Conservation (phyloP, 2,113 vertebrate species). For the Epinephelus fuscoguttatus region DNA sequence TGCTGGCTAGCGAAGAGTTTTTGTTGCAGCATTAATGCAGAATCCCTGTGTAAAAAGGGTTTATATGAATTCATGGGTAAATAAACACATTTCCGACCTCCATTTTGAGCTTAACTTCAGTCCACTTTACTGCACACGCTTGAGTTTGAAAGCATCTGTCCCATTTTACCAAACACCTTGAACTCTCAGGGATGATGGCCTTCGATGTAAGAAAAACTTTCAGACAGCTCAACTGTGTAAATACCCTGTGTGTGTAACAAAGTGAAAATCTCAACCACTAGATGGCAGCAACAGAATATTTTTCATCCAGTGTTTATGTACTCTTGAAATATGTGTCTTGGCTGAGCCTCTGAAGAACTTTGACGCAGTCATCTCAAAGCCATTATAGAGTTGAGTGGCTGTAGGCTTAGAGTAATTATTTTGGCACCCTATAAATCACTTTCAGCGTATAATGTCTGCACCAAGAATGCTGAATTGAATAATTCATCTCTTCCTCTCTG, state of each 20-base stretch:
- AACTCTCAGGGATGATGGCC: not conserved
- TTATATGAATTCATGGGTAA: not conserved
- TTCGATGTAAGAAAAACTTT: not conserved
- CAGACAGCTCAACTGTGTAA: not conserved
- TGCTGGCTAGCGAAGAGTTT: too few relatives aligned
- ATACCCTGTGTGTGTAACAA: not conserved
- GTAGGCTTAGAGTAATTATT: not conserved
- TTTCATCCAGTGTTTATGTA: not conserved
- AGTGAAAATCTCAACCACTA: conserved; percentile 26
- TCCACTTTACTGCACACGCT: not conserved
- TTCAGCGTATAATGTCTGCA: not conserved
- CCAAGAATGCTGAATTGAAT: not conserved
- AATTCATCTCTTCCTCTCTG: not conserved
- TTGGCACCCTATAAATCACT: not conserved
- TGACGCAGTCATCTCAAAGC: not conserved
- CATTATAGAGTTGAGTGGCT: not conserved
- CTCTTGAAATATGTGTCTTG: not conserved
- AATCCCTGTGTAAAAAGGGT: too few relatives aligned
- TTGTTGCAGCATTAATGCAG: not conserved
- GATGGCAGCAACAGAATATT: conserved; percentile 36
- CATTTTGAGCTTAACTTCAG: not conserved
- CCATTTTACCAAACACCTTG: not conserved
- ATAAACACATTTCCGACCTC: not conserved
- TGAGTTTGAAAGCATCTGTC: not conserved
- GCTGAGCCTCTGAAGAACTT: not conserved